Evolutionary conservation across 2,888 invertebrate species (phyloP).

Genomic region (Strigamia maritima): DNA sequence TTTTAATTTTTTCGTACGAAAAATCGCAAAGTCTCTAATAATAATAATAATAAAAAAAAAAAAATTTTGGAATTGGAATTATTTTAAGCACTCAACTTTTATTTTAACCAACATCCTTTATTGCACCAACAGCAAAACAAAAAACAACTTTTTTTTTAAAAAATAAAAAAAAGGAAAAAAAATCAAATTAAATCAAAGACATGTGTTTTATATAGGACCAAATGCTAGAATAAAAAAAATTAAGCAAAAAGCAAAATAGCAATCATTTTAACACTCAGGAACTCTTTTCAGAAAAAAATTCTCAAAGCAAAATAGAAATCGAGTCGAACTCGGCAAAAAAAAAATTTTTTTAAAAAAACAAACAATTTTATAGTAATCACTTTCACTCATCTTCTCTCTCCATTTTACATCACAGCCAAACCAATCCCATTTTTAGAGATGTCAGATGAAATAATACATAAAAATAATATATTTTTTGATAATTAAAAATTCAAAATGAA

Average conservation of each 20-base stretch:
- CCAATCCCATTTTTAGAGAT: not conserved
- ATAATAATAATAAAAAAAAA: not conserved
- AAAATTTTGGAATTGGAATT: not conserved
- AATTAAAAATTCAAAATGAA: not conserved
- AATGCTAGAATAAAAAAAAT: slow-evolving; percentile 31
- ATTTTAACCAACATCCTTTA: slow-evolving; percentile 39
- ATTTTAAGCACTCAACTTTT: slow-evolving; percentile 7
- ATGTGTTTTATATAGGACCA: slow-evolving; percentile 35
- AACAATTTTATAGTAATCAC: not conserved
- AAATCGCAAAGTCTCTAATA: no score
- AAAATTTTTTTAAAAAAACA: not conserved
- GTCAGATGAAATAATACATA: not conserved
- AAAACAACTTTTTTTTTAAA: not conserved
- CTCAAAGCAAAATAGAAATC: not conserved
- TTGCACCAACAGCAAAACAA: slow-evolving; percentile 40
- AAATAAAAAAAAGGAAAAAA: slow-evolving; percentile 28
- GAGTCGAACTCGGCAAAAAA: slow-evolving; percentile 1
- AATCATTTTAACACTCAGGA: slow-evolving; percentile 31
- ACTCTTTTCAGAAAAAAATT: slow-evolving; percentile 11
- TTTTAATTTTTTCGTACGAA: no score
- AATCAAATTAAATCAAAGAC: no score
- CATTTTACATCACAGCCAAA: slow-evolving; percentile 25
- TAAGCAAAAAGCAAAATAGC: slow-evolving; percentile 12
- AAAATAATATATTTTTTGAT: not conserved
- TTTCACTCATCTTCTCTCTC: slow-evolving; percentile 18